Percentiles rank a stretch among this genome's conserved stretches.
These are phyloP conservation scores for Oppia nitens DNA, from an alignment of 1,140 invertebrate genomes.

Conservation along the genomic window DNA sequence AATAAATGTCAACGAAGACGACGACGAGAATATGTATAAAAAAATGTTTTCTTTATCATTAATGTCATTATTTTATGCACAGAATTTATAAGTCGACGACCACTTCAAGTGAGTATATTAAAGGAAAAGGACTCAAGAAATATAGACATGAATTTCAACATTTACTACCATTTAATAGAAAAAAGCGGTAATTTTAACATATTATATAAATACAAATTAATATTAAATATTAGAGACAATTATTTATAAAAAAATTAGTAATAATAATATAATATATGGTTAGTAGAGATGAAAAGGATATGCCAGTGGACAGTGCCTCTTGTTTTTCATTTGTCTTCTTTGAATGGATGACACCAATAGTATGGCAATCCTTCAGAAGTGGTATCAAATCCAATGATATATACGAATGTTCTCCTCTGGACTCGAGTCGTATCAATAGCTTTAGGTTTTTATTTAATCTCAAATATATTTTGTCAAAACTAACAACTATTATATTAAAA, in stretches of 20 bases:
- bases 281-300: slow-evolving; percentile 23
- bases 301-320: slow-evolving; percentile 34
- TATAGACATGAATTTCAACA: background rate
- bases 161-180: background rate
- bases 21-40: no score
- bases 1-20: no score
- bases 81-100: background rate
- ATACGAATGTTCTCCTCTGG: slow-evolving; percentile 34
- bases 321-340: slow-evolving; percentile 38
- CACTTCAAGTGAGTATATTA: background rate
- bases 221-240: no score
- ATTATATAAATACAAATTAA: no score
- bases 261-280: background rate
- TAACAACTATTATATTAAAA: no score
- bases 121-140: background rate
- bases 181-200: background rate
- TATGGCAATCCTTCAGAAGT: slow-evolving; percentile 36
- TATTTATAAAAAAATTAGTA: no score
- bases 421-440: slow-evolving; percentile 32
- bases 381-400: slow-evolving; percentile 32
- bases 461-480: background rate
- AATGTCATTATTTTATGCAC: no score
- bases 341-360: slow-evolving; percentile 39
- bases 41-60: no score
- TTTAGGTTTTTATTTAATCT: slow-evolving; percentile 21